phyloP scores from a whole-genome alignment of 2,797 vertebrate genomes.

The Oceanodroma leucorhoa region DNA sequence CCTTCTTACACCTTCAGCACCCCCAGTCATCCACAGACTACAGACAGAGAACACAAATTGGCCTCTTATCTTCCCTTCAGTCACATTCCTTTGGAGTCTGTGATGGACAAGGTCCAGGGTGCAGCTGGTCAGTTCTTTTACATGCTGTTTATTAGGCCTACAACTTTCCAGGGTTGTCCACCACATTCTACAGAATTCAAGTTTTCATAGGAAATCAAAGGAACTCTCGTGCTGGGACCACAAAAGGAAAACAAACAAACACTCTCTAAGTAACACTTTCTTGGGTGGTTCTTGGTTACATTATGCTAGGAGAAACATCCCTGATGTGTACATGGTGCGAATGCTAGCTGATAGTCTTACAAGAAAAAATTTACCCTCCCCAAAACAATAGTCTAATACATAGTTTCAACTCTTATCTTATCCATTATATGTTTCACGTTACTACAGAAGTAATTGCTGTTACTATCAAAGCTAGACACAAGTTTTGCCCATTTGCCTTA shows the following conservation, averaged over 20 bases:
- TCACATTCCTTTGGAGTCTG: background rate
- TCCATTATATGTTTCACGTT: background rate
- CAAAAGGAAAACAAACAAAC: background rate
- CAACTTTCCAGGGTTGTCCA: background rate
- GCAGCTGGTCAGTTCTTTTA: background rate
- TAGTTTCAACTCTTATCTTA: background rate
- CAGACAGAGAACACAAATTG: background rate
- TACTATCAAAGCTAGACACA: background rate
- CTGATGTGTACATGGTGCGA: background rate
- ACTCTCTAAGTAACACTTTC: background rate
- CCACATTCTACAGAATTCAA: background rate
- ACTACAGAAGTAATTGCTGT: conserved; percentile 11
- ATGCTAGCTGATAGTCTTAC: background rate
- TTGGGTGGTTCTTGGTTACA: background rate
- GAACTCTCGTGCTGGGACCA: background rate
- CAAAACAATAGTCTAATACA: background rate
- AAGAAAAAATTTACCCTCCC: background rate
- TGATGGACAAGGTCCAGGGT: background rate
- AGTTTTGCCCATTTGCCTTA: background rate
- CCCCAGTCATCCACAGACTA: background rate
- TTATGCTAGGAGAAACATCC: background rate
- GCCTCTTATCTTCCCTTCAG: background rate
- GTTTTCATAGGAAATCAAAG: background rate
- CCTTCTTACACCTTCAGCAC: background rate
- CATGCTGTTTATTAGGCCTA: background rate